Evolutionary conservation across 2,888 invertebrate species (phyloP).

Genomic region (Phengaris alcon): DNA sequence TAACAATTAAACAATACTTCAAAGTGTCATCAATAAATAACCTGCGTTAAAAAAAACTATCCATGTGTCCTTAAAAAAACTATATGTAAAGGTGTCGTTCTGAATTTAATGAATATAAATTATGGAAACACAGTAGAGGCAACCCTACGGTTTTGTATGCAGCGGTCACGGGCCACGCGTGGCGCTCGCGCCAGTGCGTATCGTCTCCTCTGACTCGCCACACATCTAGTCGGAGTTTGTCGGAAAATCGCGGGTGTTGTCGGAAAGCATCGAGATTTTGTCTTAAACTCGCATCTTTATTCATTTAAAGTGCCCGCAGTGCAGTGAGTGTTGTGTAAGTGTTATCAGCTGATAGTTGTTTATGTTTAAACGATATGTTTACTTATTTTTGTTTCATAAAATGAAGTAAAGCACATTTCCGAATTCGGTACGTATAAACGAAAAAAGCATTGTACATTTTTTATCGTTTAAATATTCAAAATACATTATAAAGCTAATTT

Average conservation of each 20-base stretch:
- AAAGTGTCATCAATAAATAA: too few relatives aligned
- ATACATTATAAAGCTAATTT: background rate
- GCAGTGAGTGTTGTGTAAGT: slow-evolving; percentile 26
- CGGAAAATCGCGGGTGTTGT: slow-evolving; percentile 38
- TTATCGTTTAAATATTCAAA: background rate
- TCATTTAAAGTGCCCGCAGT: slow-evolving; percentile 24
- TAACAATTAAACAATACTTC: too few relatives aligned
- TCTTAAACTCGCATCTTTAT: slow-evolving; percentile 37
- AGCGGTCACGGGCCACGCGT: slow-evolving; percentile 44
- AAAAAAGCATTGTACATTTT: background rate
- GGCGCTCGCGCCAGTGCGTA: slow-evolving; percentile 58
- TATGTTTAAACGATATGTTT: background rate
- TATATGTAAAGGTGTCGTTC: too few relatives aligned
- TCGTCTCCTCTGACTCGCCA: slow-evolving; percentile 63
- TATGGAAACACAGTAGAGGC: slow-evolving; percentile 39
- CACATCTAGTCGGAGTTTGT: slow-evolving; percentile 52
- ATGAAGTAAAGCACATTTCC: background rate
- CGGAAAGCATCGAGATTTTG: slow-evolving; percentile 16
- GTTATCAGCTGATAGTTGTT: slow-evolving; percentile 21
- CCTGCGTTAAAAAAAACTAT: too few relatives aligned
- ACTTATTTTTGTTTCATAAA: background rate
- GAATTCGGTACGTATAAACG: background rate
- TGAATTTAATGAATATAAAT: background rate
- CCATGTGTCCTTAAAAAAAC: too few relatives aligned
- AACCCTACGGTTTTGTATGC: slow-evolving; percentile 48